Evolutionary conservation across 1,140 invertebrate genomes (phyloP).

Genomic region (Philopotamus ludificatus): DNA sequence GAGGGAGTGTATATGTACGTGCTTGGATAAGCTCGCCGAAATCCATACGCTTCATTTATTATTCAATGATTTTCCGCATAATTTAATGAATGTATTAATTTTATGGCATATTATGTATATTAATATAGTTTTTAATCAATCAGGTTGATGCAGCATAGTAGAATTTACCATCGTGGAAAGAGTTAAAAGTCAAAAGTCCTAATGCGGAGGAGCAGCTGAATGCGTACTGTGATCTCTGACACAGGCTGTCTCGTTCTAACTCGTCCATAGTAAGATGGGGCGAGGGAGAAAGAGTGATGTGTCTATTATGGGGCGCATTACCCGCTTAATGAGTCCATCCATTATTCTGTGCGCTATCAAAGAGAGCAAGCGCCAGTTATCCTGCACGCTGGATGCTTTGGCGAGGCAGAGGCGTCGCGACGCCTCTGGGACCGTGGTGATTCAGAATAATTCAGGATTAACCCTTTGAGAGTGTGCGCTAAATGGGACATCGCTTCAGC

Average conservation of each 20-base stretch:
- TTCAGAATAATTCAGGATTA: conserved; percentile 24
- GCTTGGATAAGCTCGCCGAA: too few relatives aligned
- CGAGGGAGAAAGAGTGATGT: conserved; percentile 13
- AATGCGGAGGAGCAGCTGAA: conserved; percentile 1
- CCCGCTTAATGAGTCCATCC: conserved; percentile 39
- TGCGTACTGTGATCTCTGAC: not conserved
- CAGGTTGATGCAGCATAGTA: not conserved
- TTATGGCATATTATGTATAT: too few relatives aligned
- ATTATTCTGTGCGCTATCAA: conserved; percentile 34
- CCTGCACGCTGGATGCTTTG: conserved; percentile 4
- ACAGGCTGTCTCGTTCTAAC: not conserved
- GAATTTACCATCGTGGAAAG: too few relatives aligned
- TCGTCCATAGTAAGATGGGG: not conserved
- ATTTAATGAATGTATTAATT: too few relatives aligned
- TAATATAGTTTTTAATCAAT: not conserved
- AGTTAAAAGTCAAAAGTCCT: conserved; percentile 3
- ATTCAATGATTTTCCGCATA: too few relatives aligned
- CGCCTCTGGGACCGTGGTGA: not conserved
- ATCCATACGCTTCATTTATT: too few relatives aligned
- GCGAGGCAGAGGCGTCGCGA: conserved; percentile 1
- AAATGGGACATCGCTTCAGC: not conserved
- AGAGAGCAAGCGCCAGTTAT: conserved; percentile 17
- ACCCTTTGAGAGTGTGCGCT: conserved; percentile 3
- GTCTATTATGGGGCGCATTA: conserved; percentile 30
- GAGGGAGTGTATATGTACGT: too few relatives aligned